These are phyloP conservation scores for Ia io DNA, from an alignment of 2,113 vertebrate genomes.

Conservation along the genomic window DNA sequence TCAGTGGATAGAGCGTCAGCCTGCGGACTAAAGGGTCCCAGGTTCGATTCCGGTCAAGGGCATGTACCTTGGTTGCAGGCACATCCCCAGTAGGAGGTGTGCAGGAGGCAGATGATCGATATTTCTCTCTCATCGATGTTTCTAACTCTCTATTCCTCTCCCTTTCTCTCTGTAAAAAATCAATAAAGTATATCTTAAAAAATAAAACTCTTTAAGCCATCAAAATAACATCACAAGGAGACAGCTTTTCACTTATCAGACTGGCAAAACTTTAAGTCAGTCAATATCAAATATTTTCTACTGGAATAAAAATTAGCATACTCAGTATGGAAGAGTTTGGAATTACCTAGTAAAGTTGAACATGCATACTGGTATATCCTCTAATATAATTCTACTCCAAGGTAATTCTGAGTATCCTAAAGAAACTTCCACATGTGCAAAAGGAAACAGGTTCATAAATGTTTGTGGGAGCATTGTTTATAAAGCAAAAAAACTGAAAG, in stretches of 20 bases:
- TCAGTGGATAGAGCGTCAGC: too few relatives aligned
- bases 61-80: too few relatives aligned
- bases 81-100: too few relatives aligned
- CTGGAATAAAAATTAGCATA: not conserved
- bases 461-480: not conserved
- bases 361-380: not conserved
- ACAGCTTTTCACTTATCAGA: not conserved
- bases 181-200: too few relatives aligned
- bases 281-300: not conserved
- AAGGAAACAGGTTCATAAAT: not conserved
- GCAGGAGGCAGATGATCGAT: too few relatives aligned
- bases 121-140: too few relatives aligned
- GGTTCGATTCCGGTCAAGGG: too few relatives aligned
- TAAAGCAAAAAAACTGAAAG: not conserved
- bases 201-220: conserved; percentile 16
- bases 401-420: not conserved
- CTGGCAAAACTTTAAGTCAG: not conserved
- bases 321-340: not conserved
- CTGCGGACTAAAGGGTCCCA: too few relatives aligned
- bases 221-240: not conserved
- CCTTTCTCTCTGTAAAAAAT: too few relatives aligned
- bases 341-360: not conserved
- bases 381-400: not conserved
- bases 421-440: not conserved
- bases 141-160: too few relatives aligned